Evolutionary conservation across 1,140 invertebrate species (phyloP), one percentile per base, ranked within the genome.

Genomic region (Ptiloglossa arizonensis): DNA sequence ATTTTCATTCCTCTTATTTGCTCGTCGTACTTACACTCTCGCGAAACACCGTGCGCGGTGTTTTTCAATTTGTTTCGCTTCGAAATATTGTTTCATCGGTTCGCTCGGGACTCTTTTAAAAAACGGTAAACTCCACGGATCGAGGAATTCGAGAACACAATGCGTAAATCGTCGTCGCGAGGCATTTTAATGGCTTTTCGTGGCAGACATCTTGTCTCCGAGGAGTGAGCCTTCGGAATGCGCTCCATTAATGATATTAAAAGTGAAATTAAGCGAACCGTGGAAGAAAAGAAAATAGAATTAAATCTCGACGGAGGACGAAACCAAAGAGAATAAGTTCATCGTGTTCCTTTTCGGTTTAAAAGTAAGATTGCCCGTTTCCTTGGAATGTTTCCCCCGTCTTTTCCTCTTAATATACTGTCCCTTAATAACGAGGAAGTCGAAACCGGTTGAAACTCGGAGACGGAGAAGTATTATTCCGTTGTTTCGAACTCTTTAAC

Each of bases 51-150:
- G 29, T n/a, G 8, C n/a, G 44, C 44, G n/a, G n/a, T n/a, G 56
- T 32, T 79, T 66, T 60, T 38, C n/a, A 6, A 67, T 66, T 32
- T 24, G 32, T 27, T n/a, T 22, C 19, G 15, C 6, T 56, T 32
- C 56, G 56, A 57, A 24, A 57, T 32, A 56, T 56, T 54, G 2
- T 54, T 22, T 9, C 9, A 54, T 5, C 17, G 46, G n/a, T 48
- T 48, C 46, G 46, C n/a, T 48, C n/a, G n/a, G n/a, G n/a, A n/a
- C n/a, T 8, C 9, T 35, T 35, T 35, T 35, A 6, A 35, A 35
- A 35, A 35, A 35, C 2, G 9, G 5, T 35, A 6, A 0, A 35
- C 9, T 5, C 2, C 9, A 6, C 35, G 35, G 9, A 35, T 35
- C 35, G 35, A 35, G 9, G 5, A 35, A 35, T 35, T 35, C 5